Evolutionary conservation across 1,140 invertebrate genomes (phyloP), one percentile per base, ranked within the genome.

Genomic region (Colletes gigas): DNA sequence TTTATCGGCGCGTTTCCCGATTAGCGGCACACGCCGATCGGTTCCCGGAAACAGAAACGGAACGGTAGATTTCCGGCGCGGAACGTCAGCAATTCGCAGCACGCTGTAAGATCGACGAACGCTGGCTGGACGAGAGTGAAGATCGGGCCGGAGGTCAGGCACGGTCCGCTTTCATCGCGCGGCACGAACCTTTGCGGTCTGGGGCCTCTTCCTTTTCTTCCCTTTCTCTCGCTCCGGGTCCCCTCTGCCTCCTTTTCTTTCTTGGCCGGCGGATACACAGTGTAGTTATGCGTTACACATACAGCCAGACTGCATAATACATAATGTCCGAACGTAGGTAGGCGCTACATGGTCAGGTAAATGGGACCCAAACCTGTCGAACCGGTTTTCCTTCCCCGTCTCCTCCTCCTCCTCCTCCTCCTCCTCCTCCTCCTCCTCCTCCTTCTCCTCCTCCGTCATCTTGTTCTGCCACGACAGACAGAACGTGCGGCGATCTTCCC

Each of bases 241-340:
- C 50, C 50, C 47, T 39, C 10, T 30, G 14, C 50, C 14, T 41
- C 47, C 41, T 52, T 70, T 73, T 57, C 62, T 76, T 68, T 71
- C 21, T 68, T n/a, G 41, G 7, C 17, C 81, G 67, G 50, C 72
- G 59, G 83, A 85, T 85, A 85, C 69, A 88, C 85, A 78, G 78
- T 81, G 88, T 90, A 90, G 89, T 91, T 89, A 91, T 91, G 89
- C 90, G 89, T 91, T 92, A 92, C 89, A 92, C 85, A 90, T 91
- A 90, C 88, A 83, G 39, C 78, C 83, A 84, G 89, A 87, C 90
- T 89, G 88, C 88, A 90, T 91, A 92, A 91, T 89, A 90, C 90
- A 91, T 91, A 92, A 91, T 83, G 83, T 85, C 78, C 82, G 88
- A 89, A 89, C 86, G 88, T 87, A 87, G 88, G 89, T 78, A 87